Evolutionary conservation across 2,113 vertebrate species (phyloP), one percentile per base, ranked within the genome.

Genomic region (Centrocercus urophasianus): DNA sequence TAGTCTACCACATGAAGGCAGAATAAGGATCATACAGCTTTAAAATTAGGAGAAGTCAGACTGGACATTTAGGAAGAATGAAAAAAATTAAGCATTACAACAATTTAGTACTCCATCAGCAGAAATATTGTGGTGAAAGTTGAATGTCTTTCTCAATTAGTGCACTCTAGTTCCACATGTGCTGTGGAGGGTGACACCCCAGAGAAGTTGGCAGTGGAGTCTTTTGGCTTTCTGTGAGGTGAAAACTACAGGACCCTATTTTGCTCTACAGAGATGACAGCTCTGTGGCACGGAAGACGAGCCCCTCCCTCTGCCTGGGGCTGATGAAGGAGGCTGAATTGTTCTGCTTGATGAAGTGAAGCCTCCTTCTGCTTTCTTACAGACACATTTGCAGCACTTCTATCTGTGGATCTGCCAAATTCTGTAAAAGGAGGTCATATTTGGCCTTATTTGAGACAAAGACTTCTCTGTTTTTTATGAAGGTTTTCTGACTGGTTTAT

Each of bases 251-350:
- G 32, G 11, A 78, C 27, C 17, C 8, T 78, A 27, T 42, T 34
- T n/a, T 13, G 1, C 50, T 22, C 34, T 34, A 17, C 7, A 34
- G 18, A 25, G 50, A 20, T 24, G 11, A 8, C 21, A 78, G 36
- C 28, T 30, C 45, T 25, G 6, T 11, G 8, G 20, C 10, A 34
- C 3, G 67, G 45, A 73, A 66, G 28, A 52, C 0, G 0, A 47
- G 20, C 28, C 11, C 32, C 50, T 59, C 56, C 34, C 34, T 50
- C 48, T 40, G 15, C 34, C 18, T 85, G 16, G 21, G 14, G 24
- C 4, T 75, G 40, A 25, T 3, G 12, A 57, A 57, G 13, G 21
- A 52, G 10, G 28, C 4, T 83, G 59, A 76, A 6, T 10, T 48
- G 6, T 1, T 10, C 20, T 63, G 11, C 9, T 32, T 63, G 50